phyloP scores from a whole-genome alignment of 2,888 invertebrate genomes.

The Portevinia maculata region DNA sequence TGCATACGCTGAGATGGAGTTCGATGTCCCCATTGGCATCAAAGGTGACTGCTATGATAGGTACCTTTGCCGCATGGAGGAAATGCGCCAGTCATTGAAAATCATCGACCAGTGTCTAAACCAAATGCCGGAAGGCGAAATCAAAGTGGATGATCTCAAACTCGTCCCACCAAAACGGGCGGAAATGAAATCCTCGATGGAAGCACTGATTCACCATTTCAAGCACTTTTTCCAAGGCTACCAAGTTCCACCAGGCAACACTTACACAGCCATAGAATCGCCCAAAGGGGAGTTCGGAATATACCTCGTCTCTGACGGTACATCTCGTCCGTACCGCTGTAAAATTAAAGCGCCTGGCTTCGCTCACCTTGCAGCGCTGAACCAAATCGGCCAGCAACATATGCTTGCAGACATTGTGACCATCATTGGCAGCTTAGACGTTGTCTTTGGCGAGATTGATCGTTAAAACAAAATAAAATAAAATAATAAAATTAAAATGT shows the following conservation, averaged over 20 bases:
- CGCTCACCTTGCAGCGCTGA: conserved; percentile 86
- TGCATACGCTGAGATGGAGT: conserved; percentile 91
- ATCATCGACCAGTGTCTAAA: conserved; percentile 93
- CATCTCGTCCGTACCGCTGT: conserved; percentile 87
- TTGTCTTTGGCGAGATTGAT: conserved; percentile 85
- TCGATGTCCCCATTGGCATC: conserved; percentile 91
- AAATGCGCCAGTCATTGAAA: conserved; percentile 90
- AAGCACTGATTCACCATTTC: conserved; percentile 93
- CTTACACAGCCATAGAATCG: conserved; percentile 91
- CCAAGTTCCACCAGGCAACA: conserved; percentile 90
- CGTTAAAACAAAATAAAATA: conserved; percentile 79
- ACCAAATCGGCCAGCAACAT: conserved; percentile 85
- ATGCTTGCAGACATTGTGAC: conserved; percentile 91
- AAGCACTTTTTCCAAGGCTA: conserved; percentile 92
- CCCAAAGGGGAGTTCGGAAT: conserved; percentile 93
- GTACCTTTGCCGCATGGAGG: conserved; percentile 87
- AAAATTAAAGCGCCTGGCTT: conserved; percentile 85
- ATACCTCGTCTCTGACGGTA: conserved; percentile 92
- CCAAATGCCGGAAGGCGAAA: conserved; percentile 91
- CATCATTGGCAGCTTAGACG: conserved; percentile 86
- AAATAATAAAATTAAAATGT: conserved; percentile 5
- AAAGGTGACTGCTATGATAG: conserved; percentile 94
- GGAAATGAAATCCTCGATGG: conserved; percentile 94
- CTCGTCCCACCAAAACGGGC: conserved; percentile 88
- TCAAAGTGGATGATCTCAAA: conserved; percentile 92